Evolutionary conservation across 2,797 vertebrate genomes (phyloP).

Genomic region (Trematomus bernacchii): DNA sequence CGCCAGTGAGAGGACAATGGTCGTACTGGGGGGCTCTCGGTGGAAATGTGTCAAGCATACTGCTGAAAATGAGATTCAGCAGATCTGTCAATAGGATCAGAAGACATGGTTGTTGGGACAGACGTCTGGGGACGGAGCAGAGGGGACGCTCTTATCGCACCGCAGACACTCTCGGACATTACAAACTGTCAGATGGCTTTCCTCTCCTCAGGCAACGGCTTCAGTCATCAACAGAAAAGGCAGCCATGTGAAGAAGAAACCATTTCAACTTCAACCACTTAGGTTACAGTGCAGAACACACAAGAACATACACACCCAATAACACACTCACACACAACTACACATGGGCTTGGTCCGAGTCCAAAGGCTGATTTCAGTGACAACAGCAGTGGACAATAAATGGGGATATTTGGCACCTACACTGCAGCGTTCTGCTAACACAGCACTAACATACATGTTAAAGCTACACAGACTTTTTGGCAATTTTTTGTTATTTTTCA

Average conservation of each 20-base stretch:
- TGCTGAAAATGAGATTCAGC: conserved; percentile 18
- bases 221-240: conserved; percentile 69
- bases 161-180: conserved; percentile 28
- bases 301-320: conserved; percentile 13
- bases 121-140: conserved; percentile 33
- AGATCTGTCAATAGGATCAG: not conserved
- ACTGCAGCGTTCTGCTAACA: conserved; percentile 25
- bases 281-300: conserved; percentile 54
- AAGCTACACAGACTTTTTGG: conserved; percentile 19
- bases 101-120: conserved; percentile 7
- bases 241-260: conserved; percentile 68
- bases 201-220: conserved; percentile 40
- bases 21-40: not conserved
- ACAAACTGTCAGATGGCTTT: conserved; percentile 44
- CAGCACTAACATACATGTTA: not conserved
- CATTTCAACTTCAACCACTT: conserved; percentile 51
- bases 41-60: conserved; percentile 1
- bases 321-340: conserved; percentile 25
- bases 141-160: conserved; percentile 60
- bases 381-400: conserved; percentile 29
- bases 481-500: not conserved
- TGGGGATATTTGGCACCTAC: conserved; percentile 42
- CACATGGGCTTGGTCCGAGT: conserved; percentile 51
- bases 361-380: conserved; percentile 66
- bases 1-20: not conserved